Conservation (phyloP, 2,888 invertebrate genomes). For the Hermaeophaga mercurialis region DNA sequence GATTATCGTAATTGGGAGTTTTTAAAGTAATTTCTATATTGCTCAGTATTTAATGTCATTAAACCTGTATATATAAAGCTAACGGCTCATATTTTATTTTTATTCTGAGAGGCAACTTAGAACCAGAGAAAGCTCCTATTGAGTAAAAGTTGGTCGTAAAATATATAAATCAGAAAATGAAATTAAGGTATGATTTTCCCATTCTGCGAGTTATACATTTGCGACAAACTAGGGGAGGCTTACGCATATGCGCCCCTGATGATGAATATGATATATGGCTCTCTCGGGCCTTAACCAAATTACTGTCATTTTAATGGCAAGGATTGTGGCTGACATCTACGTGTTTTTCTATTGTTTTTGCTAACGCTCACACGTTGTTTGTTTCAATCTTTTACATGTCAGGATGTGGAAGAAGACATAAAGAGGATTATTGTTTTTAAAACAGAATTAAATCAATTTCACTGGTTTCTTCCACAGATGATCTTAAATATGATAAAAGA, state of each 20-base stretch:
- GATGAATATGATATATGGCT: constrained; percentile 47
- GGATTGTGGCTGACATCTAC: constrained; percentile 46
- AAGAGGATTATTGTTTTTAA: no score
- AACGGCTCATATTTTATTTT: not conserved
- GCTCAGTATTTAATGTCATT: no score
- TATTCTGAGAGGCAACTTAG: not conserved
- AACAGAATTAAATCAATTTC: no score
- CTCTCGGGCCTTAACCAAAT: no score
- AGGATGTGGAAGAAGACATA: no score
- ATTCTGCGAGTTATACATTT: constrained; percentile 17
- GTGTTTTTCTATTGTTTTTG: constrained; percentile 47
- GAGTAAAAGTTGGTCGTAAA: constrained; percentile 17
- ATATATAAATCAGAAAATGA: constrained; percentile 18
- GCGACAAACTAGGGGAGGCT: constrained; percentile 26
- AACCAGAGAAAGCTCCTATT: not conserved
- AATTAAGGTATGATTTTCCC: constrained; percentile 20
- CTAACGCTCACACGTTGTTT: constrained; percentile 17
- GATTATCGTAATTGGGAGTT: no score
- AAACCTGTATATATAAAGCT: no score
- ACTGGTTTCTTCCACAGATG: no score
- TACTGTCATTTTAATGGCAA: constrained; percentile 48
- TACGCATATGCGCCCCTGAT: constrained; percentile 21
- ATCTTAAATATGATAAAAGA: no score
- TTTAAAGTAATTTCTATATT: no score
- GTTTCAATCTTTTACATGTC: not conserved